A percentile compares a stretch with the other conserved stretches of the same genome.
phyloP scores from a whole-genome alignment of 1,140 invertebrate species.

The Heliothis virescens region DNA sequence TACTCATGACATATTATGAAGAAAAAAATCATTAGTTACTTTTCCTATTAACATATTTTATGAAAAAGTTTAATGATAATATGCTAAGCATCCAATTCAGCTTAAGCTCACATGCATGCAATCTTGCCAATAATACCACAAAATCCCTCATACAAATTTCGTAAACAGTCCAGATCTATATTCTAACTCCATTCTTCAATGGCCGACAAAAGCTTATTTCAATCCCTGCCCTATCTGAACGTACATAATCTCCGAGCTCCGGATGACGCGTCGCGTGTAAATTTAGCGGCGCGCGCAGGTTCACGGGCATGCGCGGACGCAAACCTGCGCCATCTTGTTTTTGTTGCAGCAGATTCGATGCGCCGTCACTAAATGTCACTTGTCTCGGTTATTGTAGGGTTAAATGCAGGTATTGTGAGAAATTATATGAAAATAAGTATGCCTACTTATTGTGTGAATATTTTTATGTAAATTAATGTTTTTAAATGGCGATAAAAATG shows the following conservation, averaged over 20 bases:
- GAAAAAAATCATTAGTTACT: no score
- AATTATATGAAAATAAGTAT: not conserved
- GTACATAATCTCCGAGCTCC: conserved; percentile 59
- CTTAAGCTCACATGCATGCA: no score
- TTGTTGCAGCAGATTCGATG: conserved; percentile 60
- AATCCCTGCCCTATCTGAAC: conserved; percentile 38
- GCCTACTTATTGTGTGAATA: not conserved
- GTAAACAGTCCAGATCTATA: no score
- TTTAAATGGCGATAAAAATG: not conserved
- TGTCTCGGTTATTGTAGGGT: conserved; percentile 31
- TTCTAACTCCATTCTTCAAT: not conserved
- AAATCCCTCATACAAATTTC: no score
- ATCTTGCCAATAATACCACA: no score
- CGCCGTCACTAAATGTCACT: conserved; percentile 43
- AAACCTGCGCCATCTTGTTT: conserved; percentile 64
- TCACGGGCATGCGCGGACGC: conserved; percentile 66
- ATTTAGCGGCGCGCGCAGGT: conserved; percentile 69
- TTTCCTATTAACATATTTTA: no score
- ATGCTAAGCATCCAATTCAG: no score
- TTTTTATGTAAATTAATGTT: not conserved
- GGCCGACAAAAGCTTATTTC: not conserved
- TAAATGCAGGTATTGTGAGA: not conserved
- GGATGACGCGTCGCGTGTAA: conserved; percentile 74
- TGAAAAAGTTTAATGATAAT: no score
- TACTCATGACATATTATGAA: no score